Base-by-base conservation (phyloP, 1,140 invertebrate genomes). In the Neodiprion virginianus region DNA sequence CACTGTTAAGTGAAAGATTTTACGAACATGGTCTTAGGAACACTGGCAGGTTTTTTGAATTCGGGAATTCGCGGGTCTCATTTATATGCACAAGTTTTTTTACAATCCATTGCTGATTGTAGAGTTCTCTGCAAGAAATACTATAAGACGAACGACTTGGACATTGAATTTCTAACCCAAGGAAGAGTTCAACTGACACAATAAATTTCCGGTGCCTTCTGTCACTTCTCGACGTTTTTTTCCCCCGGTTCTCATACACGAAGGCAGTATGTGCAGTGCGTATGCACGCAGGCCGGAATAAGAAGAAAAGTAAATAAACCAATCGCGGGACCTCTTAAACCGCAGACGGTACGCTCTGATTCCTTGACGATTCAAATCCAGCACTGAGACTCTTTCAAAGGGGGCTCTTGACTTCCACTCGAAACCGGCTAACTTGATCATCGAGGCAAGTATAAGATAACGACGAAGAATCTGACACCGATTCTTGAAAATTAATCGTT, bases 271-370 rank as follows among this genome's bases (percentile, higher is more conserved):
- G n/a, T 17, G n/a, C 53, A 7, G n/a, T 14, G 11, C 11, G 14
- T 5, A 61, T 61, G 53, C n/a, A 61, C n/a, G 8, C 53, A 61
- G 11, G 11, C 53, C n/a, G 53, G 28, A 40, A 40, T 40, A 40
- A 40, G 28, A 53, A 53, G n/a, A 61, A 7, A 61, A 12, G 2
- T 4, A 61, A 61, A 61, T 61, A 61, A 61, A 61, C 53, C n/a
- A 61, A 61, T 8, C 53, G 28, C 28, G 53, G 53, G 11, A 61
- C 53, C 8, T 61, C 53, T 61, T 17, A 61, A 61, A 61, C 53
- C 53, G 53, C 53, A 61, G 53, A 61, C 53, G 53, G 53, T 61
- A 61, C 53, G 53, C 53, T 61, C 53, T 61, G 53, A 61, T 61
- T 61, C 53, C 53, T 61, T 8, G 53, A 61, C 53, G 11, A 61